Base-by-base conservation (phyloP, 2,113 vertebrate genomes). In the Myotis davidii region DNA sequence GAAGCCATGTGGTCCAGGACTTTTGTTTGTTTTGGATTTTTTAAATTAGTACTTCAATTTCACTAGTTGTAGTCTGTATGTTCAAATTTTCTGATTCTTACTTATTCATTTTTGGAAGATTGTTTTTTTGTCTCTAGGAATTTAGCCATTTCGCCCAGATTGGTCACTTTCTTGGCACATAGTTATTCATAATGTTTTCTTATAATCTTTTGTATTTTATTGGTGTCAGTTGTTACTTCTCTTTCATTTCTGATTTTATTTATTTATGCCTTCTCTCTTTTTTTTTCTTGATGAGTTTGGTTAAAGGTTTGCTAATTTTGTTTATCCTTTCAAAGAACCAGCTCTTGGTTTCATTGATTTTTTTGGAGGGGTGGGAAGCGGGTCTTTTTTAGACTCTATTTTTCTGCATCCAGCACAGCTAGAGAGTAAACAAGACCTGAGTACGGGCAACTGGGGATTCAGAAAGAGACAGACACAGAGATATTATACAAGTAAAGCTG, bases 281-380 rank as follows among this genome's bases (percentile, higher is more conserved):
- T 67, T n/a, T 69, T 69, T 69, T 34, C 17, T 69, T 69, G 65
- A 69, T 69, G n/a, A 69, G n/a, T 69, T 34, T 69, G 32, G 16
- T 69, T 69, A 69, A 69, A 34, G 17, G 6, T 69, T 69, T 34
- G 1, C 17, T 18, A 69, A 34, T 69, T 34, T 69, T 69, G 17
- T 69, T 69, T 34, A 69, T 34, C 17, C 17, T 34, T 34, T 34
- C 65, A 34, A 69, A 69, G n/a, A 69, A 69, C 10, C 17, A 69
- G 65, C 65, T 34, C 65, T 34, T 69, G 32, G 16, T 69, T 69
- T 69, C 65, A 69, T 34, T 34, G 65, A 34, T 69, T n/a, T 67
- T 11, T 65, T 32, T 27, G 25, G 21, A 3, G 3, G 3, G 21
- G 9, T 0, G 23, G 23, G 8, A 39, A 39, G 3, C 1, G 54